A percentile compares a stretch with the other conserved stretches of the same genome.
Conservation (phyloP, 2,888 invertebrate species). For the Phania funesta region DNA sequence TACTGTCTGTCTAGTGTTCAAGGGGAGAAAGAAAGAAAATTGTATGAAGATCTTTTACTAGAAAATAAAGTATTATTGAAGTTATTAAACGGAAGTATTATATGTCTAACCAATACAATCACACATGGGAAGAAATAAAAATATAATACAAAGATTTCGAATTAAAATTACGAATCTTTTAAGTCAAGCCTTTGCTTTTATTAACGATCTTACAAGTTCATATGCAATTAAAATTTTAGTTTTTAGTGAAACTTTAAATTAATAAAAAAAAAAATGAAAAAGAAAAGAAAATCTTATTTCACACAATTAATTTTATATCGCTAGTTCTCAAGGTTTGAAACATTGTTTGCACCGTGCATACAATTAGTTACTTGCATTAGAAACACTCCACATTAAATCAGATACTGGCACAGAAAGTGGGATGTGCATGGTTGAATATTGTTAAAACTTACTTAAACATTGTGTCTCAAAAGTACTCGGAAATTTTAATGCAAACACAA, state of each 20-base stretch:
- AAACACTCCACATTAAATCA: neutral
- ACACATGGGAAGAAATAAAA: conserved; percentile 28
- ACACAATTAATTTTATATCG: conserved; percentile 62
- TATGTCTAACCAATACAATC: conserved; percentile 23
- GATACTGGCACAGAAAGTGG: conserved; percentile 19
- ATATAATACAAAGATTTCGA: conserved; percentile 27
- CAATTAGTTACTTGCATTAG: conserved; percentile 11
- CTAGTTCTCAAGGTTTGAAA: conserved; percentile 53
- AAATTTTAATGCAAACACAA: no score
- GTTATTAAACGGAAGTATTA: conserved; percentile 61
- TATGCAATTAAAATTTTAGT: conserved; percentile 53
- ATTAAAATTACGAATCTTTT: no score
- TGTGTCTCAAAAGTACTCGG: no score
- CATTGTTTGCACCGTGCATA: conserved; percentile 21
- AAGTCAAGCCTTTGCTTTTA: neutral
- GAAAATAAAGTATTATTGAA: conserved; percentile 54
- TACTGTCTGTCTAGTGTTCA: neutral
- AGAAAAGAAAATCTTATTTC: conserved; percentile 45
- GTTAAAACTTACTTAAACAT: neutral
- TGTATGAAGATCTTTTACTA: conserved; percentile 1
- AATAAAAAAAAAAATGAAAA: neutral
- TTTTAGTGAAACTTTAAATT: conserved; percentile 38
- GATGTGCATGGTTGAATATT: conserved; percentile 30
- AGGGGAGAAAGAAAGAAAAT: conserved; percentile 17
- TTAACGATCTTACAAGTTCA: conserved; percentile 44